Evolutionary conservation across 2,888 invertebrate genomes (phyloP).

Genomic region (Stomorhina lunata): DNA sequence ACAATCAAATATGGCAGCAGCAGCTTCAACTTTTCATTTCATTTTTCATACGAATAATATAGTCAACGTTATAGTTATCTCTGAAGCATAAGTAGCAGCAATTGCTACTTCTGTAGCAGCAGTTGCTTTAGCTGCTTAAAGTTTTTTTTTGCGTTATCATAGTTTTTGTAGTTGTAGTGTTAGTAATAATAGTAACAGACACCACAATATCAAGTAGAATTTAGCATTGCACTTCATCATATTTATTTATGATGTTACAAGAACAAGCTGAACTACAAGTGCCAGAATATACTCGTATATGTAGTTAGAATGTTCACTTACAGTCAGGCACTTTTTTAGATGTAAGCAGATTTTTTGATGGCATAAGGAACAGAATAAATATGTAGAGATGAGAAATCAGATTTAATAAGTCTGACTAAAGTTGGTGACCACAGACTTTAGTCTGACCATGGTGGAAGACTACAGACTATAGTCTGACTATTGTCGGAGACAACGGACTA

Average conservation of each 20-base stretch:
- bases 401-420: too few species aligned
- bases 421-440: too few species aligned
- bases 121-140: not conserved
- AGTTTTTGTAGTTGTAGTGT: not conserved
- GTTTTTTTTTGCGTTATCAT: not conserved
- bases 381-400: not conserved
- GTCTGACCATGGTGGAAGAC: too few species aligned
- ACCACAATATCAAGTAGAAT: constrained; percentile 61
- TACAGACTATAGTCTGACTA: too few species aligned
- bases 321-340: constrained; percentile 21
- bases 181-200: constrained; percentile 58
- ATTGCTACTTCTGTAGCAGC: not conserved
- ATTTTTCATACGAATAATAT: constrained; percentile 27
- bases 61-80: constrained; percentile 16
- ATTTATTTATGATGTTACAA: constrained; percentile 62
- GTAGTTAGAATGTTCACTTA: constrained; percentile 38
- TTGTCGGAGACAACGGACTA: too few species aligned
- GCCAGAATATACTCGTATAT: constrained; percentile 16
- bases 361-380: not conserved
- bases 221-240: constrained; percentile 64
- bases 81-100: not conserved
- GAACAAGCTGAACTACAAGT: constrained; percentile 27
- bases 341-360: not conserved
- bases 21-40: constrained; percentile 21
- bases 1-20: constrained; percentile 37